These are phyloP conservation scores for Dipodomys stephensi DNA, from an alignment of 2,113 vertebrate genomes.

Conservation along the genomic window DNA sequence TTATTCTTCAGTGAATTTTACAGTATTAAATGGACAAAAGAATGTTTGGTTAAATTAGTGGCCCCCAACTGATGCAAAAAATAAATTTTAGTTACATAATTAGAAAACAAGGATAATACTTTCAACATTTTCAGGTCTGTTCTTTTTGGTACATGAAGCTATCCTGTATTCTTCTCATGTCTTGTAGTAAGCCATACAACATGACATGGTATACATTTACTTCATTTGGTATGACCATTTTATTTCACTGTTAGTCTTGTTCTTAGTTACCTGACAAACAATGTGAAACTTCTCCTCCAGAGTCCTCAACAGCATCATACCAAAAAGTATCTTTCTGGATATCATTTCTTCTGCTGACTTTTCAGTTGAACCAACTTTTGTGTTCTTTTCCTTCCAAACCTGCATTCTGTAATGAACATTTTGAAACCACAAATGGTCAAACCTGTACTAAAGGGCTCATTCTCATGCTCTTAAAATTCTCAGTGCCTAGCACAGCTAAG, in stretches of 20 bases:
- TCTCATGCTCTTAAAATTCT: not conserved
- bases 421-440: not conserved
- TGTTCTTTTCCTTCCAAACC: not conserved
- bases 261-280: not conserved
- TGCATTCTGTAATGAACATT: not conserved
- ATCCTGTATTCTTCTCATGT: not conserved
- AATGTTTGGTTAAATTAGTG: not conserved
- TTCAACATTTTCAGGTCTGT: not conserved
- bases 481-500: not conserved
- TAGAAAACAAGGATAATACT: not conserved
- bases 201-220: no score
- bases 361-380: not conserved
- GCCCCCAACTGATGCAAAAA: not conserved
- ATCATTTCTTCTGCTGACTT: not conserved
- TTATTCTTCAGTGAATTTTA: not conserved
- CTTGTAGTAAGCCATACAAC: not conserved
- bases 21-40: not conserved
- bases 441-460: not conserved
- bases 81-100: constrained; percentile 13
- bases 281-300: not conserved
- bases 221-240: not conserved
- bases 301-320: not conserved
- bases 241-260: not conserved
- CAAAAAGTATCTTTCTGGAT: not conserved
- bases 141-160: not conserved